Base-by-base conservation (phyloP, 64 coral and sea anemone genomes). In the Montipora cactus region DNA sequence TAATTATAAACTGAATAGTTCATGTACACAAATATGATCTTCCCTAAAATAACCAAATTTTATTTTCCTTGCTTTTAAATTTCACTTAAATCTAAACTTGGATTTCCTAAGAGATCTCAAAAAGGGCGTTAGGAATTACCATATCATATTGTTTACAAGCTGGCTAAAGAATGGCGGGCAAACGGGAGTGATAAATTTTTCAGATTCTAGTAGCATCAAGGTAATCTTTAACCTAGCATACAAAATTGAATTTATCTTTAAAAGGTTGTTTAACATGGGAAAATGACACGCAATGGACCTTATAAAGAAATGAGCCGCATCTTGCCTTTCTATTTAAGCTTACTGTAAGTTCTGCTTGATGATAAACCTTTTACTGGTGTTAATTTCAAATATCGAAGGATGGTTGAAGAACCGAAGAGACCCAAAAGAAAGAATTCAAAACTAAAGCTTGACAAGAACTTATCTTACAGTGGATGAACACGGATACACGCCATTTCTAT, bases 381-480 rank as follows among this genome's bases (percentile, higher is more conserved):
- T 14, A 3, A 64, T 64, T 16, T 64, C 14, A 16, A 12, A 64
- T 64, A 57, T 57, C 53, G 7, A 57, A 57, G 53, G 53, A 57
- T 57, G 11, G 11, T 11, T 57, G 6, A 11, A 57, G 53, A 8
- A 37, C 37, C 37, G 37, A 37, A 37, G 2, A 37, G 37, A 2
- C 37, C 37, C 37, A 37, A 37, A 37, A 37, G 37, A 37, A 37
- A 37, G 1, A 37, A 37, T 37, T 37, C 37, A 37, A 37, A 37
- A 37, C 1, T 55, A 21, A 78, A 15, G 37, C 76, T 78, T 47
- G 12, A 15, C 28, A 47, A 78, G 12, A 80, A 7, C 46, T 58
- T 47, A 67, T 7, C 92, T 93, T 23, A 93, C 92, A 83, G 92
- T 93, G 2, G 92, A 88, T 8, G 92, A 93, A 49, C 92, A 93